A percentile compares a stretch with the other conserved stretches of the same genome.
phyloP scores from a whole-genome alignment of 1,140 invertebrate genomes.

The Akabosia matsudoensis region DNA sequence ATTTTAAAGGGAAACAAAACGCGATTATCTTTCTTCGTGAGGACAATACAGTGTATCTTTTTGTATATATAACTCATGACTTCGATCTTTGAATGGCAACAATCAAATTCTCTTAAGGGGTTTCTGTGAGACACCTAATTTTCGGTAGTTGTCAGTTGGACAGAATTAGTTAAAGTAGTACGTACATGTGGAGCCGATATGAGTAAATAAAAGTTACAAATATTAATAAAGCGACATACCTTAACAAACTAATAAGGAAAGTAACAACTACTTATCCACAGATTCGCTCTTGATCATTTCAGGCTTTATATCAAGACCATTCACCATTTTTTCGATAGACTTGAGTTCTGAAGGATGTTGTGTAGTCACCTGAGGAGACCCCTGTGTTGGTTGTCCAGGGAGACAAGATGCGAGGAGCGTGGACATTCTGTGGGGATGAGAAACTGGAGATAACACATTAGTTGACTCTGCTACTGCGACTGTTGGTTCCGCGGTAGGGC shows the following conservation, averaged over 20 bases:
- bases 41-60: too few relatives aligned
- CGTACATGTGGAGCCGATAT: too few relatives aligned
- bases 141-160: too few relatives aligned
- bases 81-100: too few relatives aligned
- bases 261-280: constrained; percentile 32
- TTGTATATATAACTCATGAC: too few relatives aligned
- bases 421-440: constrained; percentile 46
- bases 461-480: neutral
- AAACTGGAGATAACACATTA: constrained; percentile 23
- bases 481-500: constrained; percentile 52
- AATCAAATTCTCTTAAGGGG: too few relatives aligned
- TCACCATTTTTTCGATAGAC: constrained; percentile 95
- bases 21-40: too few relatives aligned
- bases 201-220: too few relatives aligned
- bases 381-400: constrained; percentile 23
- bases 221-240: too few relatives aligned
- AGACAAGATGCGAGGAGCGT: constrained; percentile 38
- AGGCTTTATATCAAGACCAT: constrained; percentile 68
- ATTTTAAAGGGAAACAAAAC: too few relatives aligned
- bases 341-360: constrained; percentile 67
- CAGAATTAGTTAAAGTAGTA: too few relatives aligned
- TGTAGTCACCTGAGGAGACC: constrained; percentile 2
- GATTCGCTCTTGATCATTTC: constrained; percentile 38
- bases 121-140: too few relatives aligned
- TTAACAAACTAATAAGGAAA: neutral